Base-by-base conservation (phyloP, 2,113 vertebrate species). In the Polypterus bichir region DNA sequence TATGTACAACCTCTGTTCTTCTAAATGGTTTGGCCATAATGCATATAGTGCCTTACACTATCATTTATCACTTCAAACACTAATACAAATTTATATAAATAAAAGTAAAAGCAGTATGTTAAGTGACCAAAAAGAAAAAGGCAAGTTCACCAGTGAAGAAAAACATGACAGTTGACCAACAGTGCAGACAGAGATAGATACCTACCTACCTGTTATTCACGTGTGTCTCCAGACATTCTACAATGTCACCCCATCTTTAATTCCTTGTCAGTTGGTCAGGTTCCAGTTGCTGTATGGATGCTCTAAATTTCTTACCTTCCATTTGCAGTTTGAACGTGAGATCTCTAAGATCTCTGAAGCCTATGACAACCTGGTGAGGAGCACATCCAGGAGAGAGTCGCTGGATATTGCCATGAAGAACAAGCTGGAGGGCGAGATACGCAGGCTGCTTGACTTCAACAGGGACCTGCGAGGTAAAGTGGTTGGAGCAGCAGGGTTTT, bases 371-470 rank as follows among this genome's bases (percentile, higher is more conserved):
- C 74, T 92, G 72, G 88, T 90, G 45, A 91, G 86, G 74, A 90
- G 86, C 44, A 89, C 88, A n/a, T 82, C 79, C 52, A 91, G 90
- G 74, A 81, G 89, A 10, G 90, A 92, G 62, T 81, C 87, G 0
- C 69, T 92, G 70, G 89, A 91, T 75, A 91, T 89, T 74, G 87
- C 84, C 0, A 89, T 93, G 90, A 81, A 84, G 63, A 88, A 82
- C 74, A 92, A 88, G 68, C 81, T 92, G 0, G 91, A 92, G 75
- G 87, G 85, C 3, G 90, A 92, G 77, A 91, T 92, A 67, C 77
- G 91, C 59, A 83, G 89, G 60, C 81, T 92, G 60, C 87, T 89
- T 1, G 91, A 92, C 70, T 92, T 92, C 78, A 92, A 92, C 80
- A 80, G 88, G 69, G 91, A 92, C 71, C 79, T 92, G 52, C 81